A percentile compares a stretch with the other conserved stretches of the same genome.
These are phyloP conservation scores for Phyllotreta cruciferae DNA, from an alignment of 2,888 invertebrate species.

Conservation along the genomic window DNA sequence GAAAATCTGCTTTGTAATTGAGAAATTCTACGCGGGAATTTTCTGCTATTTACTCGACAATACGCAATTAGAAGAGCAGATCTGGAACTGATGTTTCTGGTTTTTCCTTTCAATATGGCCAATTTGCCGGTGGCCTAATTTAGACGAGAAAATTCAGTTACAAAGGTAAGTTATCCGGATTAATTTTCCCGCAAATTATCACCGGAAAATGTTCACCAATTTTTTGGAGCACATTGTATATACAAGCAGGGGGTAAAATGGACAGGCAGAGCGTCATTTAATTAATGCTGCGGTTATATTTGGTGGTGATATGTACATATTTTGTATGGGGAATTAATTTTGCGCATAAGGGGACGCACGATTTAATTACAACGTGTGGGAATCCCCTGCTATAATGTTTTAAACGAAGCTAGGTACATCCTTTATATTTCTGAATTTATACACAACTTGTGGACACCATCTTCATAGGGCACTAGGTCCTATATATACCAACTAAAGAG, in stretches of 20 bases:
- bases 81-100: not conserved
- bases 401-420: no score
- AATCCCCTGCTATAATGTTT: no score
- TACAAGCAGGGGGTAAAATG: not conserved
- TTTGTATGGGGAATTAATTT: constrained; percentile 27
- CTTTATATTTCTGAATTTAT: no score
- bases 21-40: not conserved
- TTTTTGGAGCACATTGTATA: no score
- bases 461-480: no score
- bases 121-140: not conserved
- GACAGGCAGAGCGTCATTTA: constrained; percentile 18
- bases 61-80: not conserved
- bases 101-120: not conserved
- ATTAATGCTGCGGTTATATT: constrained; percentile 31
- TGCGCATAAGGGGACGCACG: not conserved
- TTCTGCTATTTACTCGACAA: constrained; percentile 6
- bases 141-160: not conserved
- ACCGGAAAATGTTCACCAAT: no score
- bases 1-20: constrained; percentile 13
- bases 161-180: no score
- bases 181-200: no score
- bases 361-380: no score
- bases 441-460: no score
- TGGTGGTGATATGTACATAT: constrained; percentile 28
- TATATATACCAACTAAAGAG: no score